Base-by-base conservation (phyloP, 1,140 invertebrate species). In the Argopecten irradians region DNA sequence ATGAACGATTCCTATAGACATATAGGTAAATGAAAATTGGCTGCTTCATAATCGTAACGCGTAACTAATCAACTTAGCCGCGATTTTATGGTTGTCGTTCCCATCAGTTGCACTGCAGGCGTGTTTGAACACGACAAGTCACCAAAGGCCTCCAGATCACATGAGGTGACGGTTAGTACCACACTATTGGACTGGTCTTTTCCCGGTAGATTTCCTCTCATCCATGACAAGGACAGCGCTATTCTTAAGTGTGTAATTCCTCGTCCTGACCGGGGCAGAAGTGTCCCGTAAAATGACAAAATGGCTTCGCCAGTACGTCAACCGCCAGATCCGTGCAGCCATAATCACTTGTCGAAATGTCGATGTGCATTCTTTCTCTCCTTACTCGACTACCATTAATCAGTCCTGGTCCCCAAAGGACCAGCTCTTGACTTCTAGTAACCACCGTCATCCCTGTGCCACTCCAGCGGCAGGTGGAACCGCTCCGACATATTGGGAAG, bases 221-320 rank as follows among this genome's bases (percentile, higher is more conserved):
- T 71, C 55, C 55, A 71, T 28, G 55, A 11, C 55, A 71, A 71
- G 55, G 55, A 71, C 55, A 71, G 28, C 16, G 55, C 55, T 71
- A 28, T 71, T n/a, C 55, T 71, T 71, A 71, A 28, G 55, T 71
- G 55, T 71, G 22, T n/a, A 71, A 71, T 71, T 71, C 55, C 55
- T 71, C 55, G 22, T 71, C 16, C n/a, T 71, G 55, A 71, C 55
- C 55, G 55, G 55, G 28, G n/a, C 55, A 71, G 55, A 71, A 71
- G 55, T 71, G 55, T 71, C 55, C 55, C 55, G 55, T 71, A 71
- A 71, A 71, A 71, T 71, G 55, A 71, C 55, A 71, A 71, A 71
- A 71, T 71, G 55, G 55, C 55, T 71, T 71, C 55, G 22, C 55
- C 55, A 71, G 55, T 71, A 71, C 55, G 55, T 71, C 55, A 71